Percentiles rank a stretch among this genome's conserved stretches.
Conservation (phyloP, 2,797 vertebrate species). For the Lophius americanus region DNA sequence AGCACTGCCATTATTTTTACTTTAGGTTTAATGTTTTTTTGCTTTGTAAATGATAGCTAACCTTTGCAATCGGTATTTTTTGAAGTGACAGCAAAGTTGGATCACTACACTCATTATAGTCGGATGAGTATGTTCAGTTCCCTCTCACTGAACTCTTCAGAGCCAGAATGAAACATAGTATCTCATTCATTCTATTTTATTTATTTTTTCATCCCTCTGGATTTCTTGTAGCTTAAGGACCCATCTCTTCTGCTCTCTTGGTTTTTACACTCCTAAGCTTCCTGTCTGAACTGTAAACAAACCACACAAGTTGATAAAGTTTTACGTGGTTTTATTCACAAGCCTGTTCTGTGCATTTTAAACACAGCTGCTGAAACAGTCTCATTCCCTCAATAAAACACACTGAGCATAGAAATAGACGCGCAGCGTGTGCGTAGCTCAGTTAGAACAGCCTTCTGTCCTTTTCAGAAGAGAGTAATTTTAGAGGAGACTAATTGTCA, state of each 20-base stretch:
- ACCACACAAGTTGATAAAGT: constrained; percentile 12
- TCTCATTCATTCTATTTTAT: not conserved
- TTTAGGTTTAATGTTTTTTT: constrained; percentile 13
- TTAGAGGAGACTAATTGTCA: constrained; percentile 69
- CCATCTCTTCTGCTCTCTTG: not conserved
- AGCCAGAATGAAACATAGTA: not conserved
- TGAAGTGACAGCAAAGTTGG: constrained; percentile 12
- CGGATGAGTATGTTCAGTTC: constrained; percentile 13
- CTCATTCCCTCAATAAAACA: not conserved
- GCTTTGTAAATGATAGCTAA: not conserved
- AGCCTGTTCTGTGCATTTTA: constrained; percentile 20
- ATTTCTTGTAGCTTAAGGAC: not conserved
- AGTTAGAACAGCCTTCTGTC: constrained; percentile 60
- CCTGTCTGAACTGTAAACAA: constrained; percentile 24
- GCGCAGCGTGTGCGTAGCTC: constrained; percentile 42
- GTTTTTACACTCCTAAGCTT: constrained; percentile 1
- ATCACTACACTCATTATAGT: constrained; percentile 5
- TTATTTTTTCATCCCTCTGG: not conserved
- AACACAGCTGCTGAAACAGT: constrained; percentile 7
- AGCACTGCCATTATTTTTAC: constrained; percentile 26
- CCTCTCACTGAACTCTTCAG: constrained; percentile 6
- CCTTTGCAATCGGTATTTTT: constrained; percentile 1
- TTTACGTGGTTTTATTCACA: constrained; percentile 13
- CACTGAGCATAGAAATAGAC: constrained; percentile 19
- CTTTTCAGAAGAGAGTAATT: constrained; percentile 61